These are phyloP conservation scores for Taphrorychus bicolor DNA, from an alignment of 2,888 invertebrate species.

Conservation along the genomic window DNA sequence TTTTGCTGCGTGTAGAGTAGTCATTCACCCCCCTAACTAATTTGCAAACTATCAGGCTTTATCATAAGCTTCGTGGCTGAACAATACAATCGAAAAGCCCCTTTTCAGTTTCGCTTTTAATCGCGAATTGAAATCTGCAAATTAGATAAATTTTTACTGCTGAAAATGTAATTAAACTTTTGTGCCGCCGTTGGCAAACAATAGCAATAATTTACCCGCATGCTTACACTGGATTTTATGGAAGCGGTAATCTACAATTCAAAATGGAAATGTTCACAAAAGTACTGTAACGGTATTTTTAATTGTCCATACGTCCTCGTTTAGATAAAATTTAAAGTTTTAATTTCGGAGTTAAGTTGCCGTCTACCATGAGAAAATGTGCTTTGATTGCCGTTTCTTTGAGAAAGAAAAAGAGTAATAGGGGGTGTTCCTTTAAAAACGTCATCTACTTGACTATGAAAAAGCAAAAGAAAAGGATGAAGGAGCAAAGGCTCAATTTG, in stretches of 20 bases:
- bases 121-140: conserved; percentile 36
- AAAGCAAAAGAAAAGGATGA: no score
- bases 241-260: conserved; percentile 13
- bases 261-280: conserved; percentile 6
- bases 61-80: conserved; percentile 15
- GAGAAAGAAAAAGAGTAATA: neutral
- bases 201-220: conserved; percentile 21
- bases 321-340: neutral
- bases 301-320: conserved; percentile 1
- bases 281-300: conserved; percentile 11
- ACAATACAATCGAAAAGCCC: conserved; percentile 22
- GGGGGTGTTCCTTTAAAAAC: no score
- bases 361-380: neutral
- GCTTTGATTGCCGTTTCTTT: no score
- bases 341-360: neutral
- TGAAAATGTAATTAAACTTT: conserved; percentile 33
- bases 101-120: conserved; percentile 27
- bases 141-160: conserved; percentile 39
- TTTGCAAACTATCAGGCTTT: neutral
- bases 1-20: neutral
- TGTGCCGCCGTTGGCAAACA: conserved; percentile 21
- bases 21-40: neutral
- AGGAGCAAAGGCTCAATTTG: no score
- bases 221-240: conserved; percentile 24
- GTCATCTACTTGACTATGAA: no score